A percentile compares a stretch with the other conserved stretches of the same genome.
These are phyloP conservation scores for Ephydatia muelleri DNA, from an alignment of 37 sponge, comb jelly and placozoan species.

Conservation along the genomic window DNA sequence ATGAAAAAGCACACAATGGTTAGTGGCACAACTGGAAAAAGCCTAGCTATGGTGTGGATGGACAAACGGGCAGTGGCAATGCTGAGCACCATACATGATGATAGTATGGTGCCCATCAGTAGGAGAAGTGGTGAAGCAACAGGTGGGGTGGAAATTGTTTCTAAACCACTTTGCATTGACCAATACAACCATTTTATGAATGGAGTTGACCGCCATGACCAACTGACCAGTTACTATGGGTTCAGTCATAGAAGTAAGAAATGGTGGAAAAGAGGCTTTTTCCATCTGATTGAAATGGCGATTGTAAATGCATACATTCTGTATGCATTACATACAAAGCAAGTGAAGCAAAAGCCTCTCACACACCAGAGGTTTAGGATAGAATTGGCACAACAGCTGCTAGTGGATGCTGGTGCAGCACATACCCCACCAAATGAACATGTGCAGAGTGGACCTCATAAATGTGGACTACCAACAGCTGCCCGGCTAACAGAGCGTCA, in stretches of 20 bases:
- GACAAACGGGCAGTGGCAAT: conserved; percentile 11
- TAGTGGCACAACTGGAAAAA: neutral
- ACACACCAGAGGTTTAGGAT: conserved; percentile 12
- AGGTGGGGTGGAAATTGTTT: neutral
- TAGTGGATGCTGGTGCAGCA: neutral
- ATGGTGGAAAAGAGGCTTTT: too few species aligned
- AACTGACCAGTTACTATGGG: neutral
- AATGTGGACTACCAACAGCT: conserved; percentile 1
- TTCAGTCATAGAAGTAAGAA: too few species aligned
- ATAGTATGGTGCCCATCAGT: too few species aligned
- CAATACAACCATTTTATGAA: neutral
- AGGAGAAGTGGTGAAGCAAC: too few species aligned
- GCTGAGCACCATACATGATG: conserved; percentile 23
- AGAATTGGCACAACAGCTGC: conserved; percentile 18
- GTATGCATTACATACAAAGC: neutral
- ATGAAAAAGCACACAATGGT: conserved; percentile 6
- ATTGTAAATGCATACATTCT: neutral
- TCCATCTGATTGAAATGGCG: too few species aligned
- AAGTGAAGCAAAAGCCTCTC: neutral
- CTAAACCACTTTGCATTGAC: neutral
- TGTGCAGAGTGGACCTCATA: too few species aligned
- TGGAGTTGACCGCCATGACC: neutral
- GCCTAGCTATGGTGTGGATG: conserved; percentile 11
- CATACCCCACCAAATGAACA: neutral
- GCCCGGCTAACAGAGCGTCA: conserved; percentile 31